phyloP scores from a whole-genome alignment of 2,888 invertebrate species.

The Melangyna quadrimaculata region DNA sequence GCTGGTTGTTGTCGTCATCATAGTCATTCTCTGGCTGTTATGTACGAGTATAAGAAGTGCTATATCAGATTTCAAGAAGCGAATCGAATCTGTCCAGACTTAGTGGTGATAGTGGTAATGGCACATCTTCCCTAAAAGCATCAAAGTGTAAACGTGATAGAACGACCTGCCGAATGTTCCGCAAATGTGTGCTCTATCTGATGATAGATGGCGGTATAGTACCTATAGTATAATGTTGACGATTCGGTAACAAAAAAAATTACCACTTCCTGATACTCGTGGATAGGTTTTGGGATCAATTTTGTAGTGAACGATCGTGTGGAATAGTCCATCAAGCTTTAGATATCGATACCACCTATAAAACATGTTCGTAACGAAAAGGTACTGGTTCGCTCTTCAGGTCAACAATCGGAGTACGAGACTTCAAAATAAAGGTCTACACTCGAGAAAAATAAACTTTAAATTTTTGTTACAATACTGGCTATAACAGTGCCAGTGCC shows the following conservation, averaged over 20 bases:
- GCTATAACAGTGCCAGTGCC: too few relatives aligned
- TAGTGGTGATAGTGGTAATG: too few relatives aligned
- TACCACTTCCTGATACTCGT: background rate
- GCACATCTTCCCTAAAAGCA: constrained; percentile 52
- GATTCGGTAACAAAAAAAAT: constrained; percentile 13
- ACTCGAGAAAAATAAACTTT: background rate
- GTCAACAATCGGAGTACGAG: constrained; percentile 63
- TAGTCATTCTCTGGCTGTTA: background rate
- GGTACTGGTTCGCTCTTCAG: background rate
- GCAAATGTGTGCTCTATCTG: constrained; percentile 63
- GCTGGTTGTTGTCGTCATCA: background rate
- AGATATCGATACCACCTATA: background rate
- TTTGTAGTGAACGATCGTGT: constrained; percentile 58
- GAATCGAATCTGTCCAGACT: constrained; percentile 61
- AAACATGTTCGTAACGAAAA: background rate
- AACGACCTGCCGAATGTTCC: constrained; percentile 67
- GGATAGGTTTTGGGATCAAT: constrained; percentile 47
- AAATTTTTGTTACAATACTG: too few relatives aligned
- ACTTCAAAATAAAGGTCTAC: background rate
- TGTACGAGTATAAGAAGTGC: too few relatives aligned
- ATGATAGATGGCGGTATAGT: constrained; percentile 51
- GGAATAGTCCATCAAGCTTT: constrained; percentile 33
- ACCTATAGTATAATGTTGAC: too few relatives aligned
- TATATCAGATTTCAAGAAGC: constrained; percentile 72
- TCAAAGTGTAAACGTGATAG: constrained; percentile 69